Evolutionary conservation across 1,140 invertebrate species (phyloP), one percentile per base, ranked within the genome.

Genomic region (Achroia grisella): DNA sequence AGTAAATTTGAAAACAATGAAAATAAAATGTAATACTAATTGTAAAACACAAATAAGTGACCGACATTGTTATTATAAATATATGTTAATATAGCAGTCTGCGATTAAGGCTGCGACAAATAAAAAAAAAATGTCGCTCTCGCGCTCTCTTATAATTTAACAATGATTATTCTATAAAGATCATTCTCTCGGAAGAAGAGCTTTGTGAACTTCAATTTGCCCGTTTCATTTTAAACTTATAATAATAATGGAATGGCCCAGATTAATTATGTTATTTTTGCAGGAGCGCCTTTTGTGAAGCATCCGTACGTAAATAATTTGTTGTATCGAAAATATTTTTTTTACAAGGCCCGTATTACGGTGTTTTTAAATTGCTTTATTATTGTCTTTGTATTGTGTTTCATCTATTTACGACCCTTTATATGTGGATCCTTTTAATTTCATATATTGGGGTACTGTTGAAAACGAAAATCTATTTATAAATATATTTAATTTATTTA

Each of bases 191-290:
- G 71, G 70, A 80, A 80, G 57, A 63, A 62, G 39, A 66, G 58
- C 68, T 71, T 75, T 80, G 73, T 71, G 42, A 56, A 60, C 45
- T 59, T 58, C 55, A 59, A 63, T 61, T 60, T 51, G 52, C 48
- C 59, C 56, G 60, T 55, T 56, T 59, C 56, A 60, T 63, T 68
- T 68, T 59, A 70, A 74, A 67, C 69, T 77, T 71, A 71, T 62
- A 73, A 75, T 74, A 76, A 76, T 72, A 72, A 66, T 56, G 47
- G 61, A 66, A 67, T 62, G 58, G 58, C 52, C 62, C 36, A 54
- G 52, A 72, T 76, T 74, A 75, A 74, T 70, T 70, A 66, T 71
- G 57, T 71, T 72, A 74, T 79, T 76, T 72, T 71, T 72, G 56
- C 60, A 50, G 54, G 50, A 60, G 34, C 32, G 42, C 51, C 54